Base-by-base conservation (phyloP, 2,888 invertebrate species). In the Chloromyia formosa region DNA sequence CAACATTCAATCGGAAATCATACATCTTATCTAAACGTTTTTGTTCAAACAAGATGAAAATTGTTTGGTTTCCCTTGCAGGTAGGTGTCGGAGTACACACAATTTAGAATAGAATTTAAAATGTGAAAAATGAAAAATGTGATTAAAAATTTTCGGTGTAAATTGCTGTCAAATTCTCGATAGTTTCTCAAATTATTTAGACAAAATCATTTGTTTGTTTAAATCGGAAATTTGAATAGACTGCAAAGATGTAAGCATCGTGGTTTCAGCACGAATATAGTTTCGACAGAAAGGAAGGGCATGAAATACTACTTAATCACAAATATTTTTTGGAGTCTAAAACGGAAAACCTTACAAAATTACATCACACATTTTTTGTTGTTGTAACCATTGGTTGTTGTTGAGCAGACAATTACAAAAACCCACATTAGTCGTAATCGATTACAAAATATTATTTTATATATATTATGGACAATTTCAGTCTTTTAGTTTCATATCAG, bases 401-500 rank as follows among this genome's bases (percentile, higher is more conserved):
- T 56, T 71, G 56, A 56, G 71, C 56, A 56, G 58, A 71, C 71
- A 71, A 71, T 71, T 58, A 71, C 69, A 27, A 35, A 35, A 35
- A 35, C n/a, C 27, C 58, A 56, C 71, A 71, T 71, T 71, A 40
- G 56, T 71, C 42, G 58, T 71, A 40, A 71, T 58, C 71, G 23
- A 58, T 71, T 71, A 71, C 23, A 71, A 60, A 61, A 64, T 62
- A 64, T 74, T 35, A 7, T 35, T 35, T 35, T 35, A 4, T 35
- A 35, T 35, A 35, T 35, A 35, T 35, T 35, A 66, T 74, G 74
- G 74, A 74, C 74, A 74, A 74, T 68, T 60, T 74, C 74, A 74
- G 74, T 74, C 74, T 74, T 74, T 74, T 74, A 74, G 74, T 74
- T 74, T 45, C 74, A 23, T 66, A 62, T 64, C 74, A 74, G 61